These are phyloP conservation scores for Nicator chloris DNA, from an alignment of 2,113 vertebrate species.

Conservation along the genomic window DNA sequence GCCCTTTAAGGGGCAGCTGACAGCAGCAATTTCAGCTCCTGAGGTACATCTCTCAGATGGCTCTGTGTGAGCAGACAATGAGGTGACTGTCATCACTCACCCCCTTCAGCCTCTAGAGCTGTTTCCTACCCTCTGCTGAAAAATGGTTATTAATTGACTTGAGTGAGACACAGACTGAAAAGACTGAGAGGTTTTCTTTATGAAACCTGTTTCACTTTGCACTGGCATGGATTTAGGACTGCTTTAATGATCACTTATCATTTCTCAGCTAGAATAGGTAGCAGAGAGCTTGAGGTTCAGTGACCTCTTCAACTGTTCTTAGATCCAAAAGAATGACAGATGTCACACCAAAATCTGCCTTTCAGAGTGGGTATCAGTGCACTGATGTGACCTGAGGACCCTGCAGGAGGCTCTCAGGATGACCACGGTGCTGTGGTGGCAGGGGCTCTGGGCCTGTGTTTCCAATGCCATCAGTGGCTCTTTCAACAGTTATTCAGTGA, in stretches of 20 bases:
- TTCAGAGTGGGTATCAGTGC: neutral
- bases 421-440: neutral
- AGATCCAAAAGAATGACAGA: neutral
- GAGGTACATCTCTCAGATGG: neutral
- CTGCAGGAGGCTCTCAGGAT: neutral
- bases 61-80: neutral
- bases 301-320: neutral
- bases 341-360: neutral
- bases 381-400: neutral
- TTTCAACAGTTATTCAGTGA: neutral
- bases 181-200: neutral
- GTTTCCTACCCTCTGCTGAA: neutral
- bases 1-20: neutral
- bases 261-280: neutral
- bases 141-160: slow-evolving; percentile 19
- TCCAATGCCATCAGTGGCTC: neutral
- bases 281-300: neutral
- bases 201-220: neutral
- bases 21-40: neutral
- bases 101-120: neutral
- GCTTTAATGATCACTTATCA: neutral
- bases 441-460: neutral
- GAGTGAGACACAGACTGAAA: neutral
- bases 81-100: neutral
- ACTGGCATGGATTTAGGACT: neutral